A percentile compares a stretch with the other conserved stretches of the same genome.
phyloP scores from a whole-genome alignment of 2,113 vertebrate species.

The Leucopsar rothschildi region DNA sequence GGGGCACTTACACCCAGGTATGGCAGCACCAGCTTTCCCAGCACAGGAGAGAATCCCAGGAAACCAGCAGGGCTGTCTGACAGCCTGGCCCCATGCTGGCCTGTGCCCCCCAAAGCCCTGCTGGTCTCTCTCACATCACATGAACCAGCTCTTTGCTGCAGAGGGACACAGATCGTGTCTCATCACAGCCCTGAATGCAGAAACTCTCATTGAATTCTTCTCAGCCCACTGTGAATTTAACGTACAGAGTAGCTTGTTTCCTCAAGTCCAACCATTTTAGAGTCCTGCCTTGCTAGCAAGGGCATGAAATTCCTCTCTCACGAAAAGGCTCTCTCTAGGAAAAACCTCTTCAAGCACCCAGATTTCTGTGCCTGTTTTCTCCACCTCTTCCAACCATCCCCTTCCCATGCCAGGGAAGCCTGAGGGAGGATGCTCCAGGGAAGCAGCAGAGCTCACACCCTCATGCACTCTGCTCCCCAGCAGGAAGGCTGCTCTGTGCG shows the following conservation, averaged over 20 bases:
- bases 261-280: neutral
- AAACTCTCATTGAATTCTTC: neutral
- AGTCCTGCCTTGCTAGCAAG: neutral
- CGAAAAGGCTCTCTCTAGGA: neutral
- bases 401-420: neutral
- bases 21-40: neutral
- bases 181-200: neutral
- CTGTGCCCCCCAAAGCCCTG: neutral
- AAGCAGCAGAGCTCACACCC: neutral
- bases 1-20: fast-evolving
- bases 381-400: neutral
- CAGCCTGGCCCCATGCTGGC: neutral
- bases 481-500: neutral
- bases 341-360: neutral
- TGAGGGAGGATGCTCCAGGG: fast-evolving
- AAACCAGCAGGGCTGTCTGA: neutral
- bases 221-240: neutral
- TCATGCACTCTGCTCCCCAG: fast-evolving
- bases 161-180: neutral
- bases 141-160: neutral
- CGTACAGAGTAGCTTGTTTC: neutral
- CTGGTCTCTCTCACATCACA: neutral
- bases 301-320: neutral
- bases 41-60: neutral
- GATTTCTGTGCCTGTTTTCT: neutral